Conservation (phyloP, 2,888 invertebrate species). For the Seira ritae region DNA sequence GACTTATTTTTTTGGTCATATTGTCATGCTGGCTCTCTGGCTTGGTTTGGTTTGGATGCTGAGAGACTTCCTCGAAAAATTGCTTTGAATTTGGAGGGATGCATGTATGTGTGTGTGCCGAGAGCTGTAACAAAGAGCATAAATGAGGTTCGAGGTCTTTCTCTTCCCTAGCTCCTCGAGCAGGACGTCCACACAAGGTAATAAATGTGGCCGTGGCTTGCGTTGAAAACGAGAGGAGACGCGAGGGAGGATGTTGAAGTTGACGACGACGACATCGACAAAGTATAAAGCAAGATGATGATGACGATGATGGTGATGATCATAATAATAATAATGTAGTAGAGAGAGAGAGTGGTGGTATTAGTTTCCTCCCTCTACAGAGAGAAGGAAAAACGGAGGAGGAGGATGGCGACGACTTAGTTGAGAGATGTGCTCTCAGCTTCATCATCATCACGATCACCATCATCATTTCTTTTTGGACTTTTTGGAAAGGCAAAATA, state of each 20-base stretch:
- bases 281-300: too few relatives aligned
- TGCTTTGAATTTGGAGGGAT: too few relatives aligned
- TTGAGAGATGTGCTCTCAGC: conserved; percentile 41
- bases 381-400: conserved; percentile 21
- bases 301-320: conserved; percentile 27
- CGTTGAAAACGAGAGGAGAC: conserved; percentile 1
- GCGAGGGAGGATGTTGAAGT: conserved; percentile 41
- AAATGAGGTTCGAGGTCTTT: too few relatives aligned
- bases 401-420: conserved; percentile 28
- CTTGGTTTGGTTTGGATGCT: conserved; percentile 27
- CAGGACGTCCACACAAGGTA: too few relatives aligned
- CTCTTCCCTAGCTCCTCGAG: too few relatives aligned
- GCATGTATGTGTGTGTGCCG: too few relatives aligned
- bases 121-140: too few relatives aligned
- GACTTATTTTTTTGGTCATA: conserved; percentile 25
- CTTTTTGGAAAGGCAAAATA: too few relatives aligned
- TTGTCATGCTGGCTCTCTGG: conserved; percentile 36
- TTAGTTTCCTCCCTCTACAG: conserved; percentile 16
- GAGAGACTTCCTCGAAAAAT: conserved; percentile 19
- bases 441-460: conserved; percentile 28
- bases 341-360: conserved; percentile 24
- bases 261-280: conserved; percentile 27
- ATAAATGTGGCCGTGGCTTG: too few relatives aligned
- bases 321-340: conserved; percentile 52
- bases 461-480: conserved; percentile 8